Base-by-base conservation (phyloP, 2,888 invertebrate genomes). In the Ectemnius cavifrons region DNA sequence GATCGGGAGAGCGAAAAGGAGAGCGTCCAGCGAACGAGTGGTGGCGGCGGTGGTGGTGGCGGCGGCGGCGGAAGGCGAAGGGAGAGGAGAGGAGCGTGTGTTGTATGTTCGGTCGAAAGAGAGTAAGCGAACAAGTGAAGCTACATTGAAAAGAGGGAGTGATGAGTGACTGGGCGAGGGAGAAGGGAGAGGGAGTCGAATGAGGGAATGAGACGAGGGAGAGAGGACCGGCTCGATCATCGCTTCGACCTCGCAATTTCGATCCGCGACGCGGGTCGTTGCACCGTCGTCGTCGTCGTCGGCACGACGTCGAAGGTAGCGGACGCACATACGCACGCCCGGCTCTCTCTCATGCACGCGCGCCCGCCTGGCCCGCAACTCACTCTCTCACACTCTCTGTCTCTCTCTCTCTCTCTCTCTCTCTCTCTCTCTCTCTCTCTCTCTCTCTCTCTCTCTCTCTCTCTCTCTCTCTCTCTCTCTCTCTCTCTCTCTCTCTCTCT, bases 161-260 rank as follows among this genome's bases (percentile, higher is more conserved):
- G 16, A 52, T 16, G 52, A 52, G 52, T 16, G 52, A 23, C 23
- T 23, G 23, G 23, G 23, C 16, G 16, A 52, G 52, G 5, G 52
- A 14, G 16, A 52, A 23, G 23, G 52, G 5, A 52, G 52, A 14
- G 52, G 52, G 52, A 52, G 5, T 13, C n/a, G 11, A 13, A 5
- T 5, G 52, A 52, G 16, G 16, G 52, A 52, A 52, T 14, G 52
- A 52, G 52, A 52, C 13, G 52, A 16, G 52, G 16, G 52, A 16
- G 52, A 52, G 78, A 77, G 77, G 80, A 76, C 70, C 75, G 79
- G 70, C 73, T 74, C 80, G 82, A 83, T 83, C 81, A 77, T 78
- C 77, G 79, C 76, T 81, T 80, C 81, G 80, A 81, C 78, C 80
- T 81, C 76, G 82, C 80, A 82, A 83, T 83, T 83, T 83, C 83